A percentile compares a stretch with the other conserved stretches of the same genome.
phyloP scores from a whole-genome alignment of 1,140 invertebrate genomes.

The Diabrotica virgifera region DNA sequence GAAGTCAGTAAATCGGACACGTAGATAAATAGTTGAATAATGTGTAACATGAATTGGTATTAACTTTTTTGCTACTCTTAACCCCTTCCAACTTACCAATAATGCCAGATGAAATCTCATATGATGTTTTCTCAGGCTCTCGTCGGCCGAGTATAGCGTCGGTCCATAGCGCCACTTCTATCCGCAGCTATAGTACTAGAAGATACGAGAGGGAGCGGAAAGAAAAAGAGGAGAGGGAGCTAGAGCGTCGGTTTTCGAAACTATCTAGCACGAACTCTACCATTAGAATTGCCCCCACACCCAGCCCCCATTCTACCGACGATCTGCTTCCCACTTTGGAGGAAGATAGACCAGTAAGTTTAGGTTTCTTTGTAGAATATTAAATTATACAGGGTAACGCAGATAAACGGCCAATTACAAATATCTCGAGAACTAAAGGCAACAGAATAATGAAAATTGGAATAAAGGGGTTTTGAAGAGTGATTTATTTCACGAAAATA shows the following conservation, averaged over 20 bases:
- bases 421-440: too few species aligned
- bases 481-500: too few species aligned
- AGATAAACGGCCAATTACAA: too few species aligned
- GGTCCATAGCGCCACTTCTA: slow-evolving; percentile 74
- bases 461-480: too few species aligned
- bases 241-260: slow-evolving; percentile 68
- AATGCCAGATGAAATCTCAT: neutral
- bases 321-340: slow-evolving; percentile 71
- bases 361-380: too few species aligned
- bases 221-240: slow-evolving; percentile 71
- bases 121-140: slow-evolving; percentile 58
- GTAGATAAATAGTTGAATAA: too few species aligned
- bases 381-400: too few species aligned
- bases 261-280: slow-evolving; percentile 48
- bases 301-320: slow-evolving; percentile 73
- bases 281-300: slow-evolving; percentile 58
- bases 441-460: too few species aligned
- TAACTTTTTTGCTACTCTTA: slow-evolving; percentile 18
- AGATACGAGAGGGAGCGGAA: slow-evolving; percentile 73
- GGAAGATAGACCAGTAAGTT: slow-evolving; percentile 65
- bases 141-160: slow-evolving; percentile 77
- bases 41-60: neutral
- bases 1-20: neutral
- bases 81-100: slow-evolving; percentile 17
- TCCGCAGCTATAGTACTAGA: slow-evolving; percentile 72